Base-by-base conservation (phyloP, 2,888 invertebrate species). In the Elgonia sp. region DNA sequence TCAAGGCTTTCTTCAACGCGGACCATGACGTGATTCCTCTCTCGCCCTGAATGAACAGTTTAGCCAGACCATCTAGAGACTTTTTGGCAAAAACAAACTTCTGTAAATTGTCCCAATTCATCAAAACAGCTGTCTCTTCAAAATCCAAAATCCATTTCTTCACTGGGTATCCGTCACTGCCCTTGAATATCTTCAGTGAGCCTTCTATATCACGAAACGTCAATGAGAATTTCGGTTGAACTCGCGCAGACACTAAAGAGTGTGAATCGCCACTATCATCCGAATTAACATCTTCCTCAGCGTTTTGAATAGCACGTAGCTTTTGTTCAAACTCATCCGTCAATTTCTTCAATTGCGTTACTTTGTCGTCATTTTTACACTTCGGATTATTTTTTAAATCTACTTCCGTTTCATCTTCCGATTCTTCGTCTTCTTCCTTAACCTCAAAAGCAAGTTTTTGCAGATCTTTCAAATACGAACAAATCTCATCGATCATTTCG, bases 81-180 rank as follows among this genome's bases (percentile, higher is more conserved):
- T 67, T 82, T 60, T 86, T 86, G 14, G 82, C 84, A 63, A 86
- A 86, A 53, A 82, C 20, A 12, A 70, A 81, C 16, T 9, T 86
- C 55, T 86, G 76, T 39, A 82, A 9, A 12, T 42, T 10, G 12
- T 57, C 37, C 70, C 70, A 70, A 7, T n/a, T n/a, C 42, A 73
- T n/a, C n/a, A 73, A 3, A 14, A n/a, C 21, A 1, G 73, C 40
- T 12, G 40, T 42, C 16, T 73, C 42, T 42, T 73, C 73, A n/a
- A 73, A 73, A 4, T 73, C 57, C 1, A 21, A 1, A n/a, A 60
- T 73, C 73, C 57, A 72, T 40, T 60, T 60, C 12, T 42, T 60
- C 5, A 73, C 29, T 8, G 73, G 60, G 16, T 60, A 60, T 60
- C 60, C 60, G n/a, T 60, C 60, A 7, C 16, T 60, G n/a, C 73